Conservation (phyloP, 2,888 invertebrate genomes). For the Nemotelus pantherinus region DNA sequence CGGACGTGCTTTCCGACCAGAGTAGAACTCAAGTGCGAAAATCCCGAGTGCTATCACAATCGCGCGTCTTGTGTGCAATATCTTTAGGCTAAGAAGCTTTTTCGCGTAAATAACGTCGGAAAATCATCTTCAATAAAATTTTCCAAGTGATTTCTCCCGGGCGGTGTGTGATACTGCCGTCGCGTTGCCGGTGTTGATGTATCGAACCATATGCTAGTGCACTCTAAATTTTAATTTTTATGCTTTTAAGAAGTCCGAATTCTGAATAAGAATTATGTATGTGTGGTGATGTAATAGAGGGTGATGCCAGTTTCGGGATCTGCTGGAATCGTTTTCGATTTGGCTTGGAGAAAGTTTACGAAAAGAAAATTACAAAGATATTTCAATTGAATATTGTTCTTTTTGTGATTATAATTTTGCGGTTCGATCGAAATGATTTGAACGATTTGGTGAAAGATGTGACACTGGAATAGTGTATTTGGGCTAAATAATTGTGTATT, state of each 20-base stretch:
- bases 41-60: too few relatives aligned
- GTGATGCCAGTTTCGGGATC: conserved; percentile 25
- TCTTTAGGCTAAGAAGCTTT: not conserved
- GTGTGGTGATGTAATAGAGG: conserved; percentile 27
- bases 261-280: not conserved
- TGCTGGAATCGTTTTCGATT: conserved; percentile 5
- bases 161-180: too few relatives aligned
- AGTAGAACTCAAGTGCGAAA: too few relatives aligned
- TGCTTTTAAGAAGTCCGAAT: not conserved
- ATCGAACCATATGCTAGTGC: conserved; percentile 9
- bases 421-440: too few relatives aligned
- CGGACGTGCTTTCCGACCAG: too few relatives aligned
- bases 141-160: not conserved
- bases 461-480: too few relatives aligned
- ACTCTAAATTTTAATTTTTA: conserved; percentile 4
- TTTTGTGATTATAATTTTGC: too few relatives aligned
- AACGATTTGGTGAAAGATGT: too few relatives aligned
- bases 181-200: not conserved
- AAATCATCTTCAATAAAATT: not conserved
- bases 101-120: conserved; percentile 7
- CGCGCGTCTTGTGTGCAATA: too few relatives aligned
- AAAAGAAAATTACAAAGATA: not conserved
- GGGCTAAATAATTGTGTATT: too few relatives aligned
- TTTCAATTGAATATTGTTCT: not conserved
- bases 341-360: conserved; percentile 4